Percentiles rank a stretch among this genome's conserved stretches.
Evolutionary conservation across 2,113 vertebrate species (phyloP).

Genomic region (Sminthopsis crassicaudata): DNA sequence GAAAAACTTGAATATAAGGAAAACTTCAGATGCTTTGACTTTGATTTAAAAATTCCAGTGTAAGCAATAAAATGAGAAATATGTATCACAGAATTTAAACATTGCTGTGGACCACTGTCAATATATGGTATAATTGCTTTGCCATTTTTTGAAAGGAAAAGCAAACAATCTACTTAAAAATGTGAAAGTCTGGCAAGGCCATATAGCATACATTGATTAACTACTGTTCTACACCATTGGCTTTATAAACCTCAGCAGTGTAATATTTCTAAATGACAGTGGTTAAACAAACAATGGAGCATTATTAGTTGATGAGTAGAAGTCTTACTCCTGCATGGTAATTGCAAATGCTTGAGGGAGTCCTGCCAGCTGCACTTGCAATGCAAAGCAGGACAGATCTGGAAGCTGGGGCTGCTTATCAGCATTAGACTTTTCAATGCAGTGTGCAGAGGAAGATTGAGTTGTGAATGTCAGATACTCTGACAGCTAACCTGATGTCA

Average conservation of each 20-base stretch:
- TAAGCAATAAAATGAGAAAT: slow-evolving; percentile 58
- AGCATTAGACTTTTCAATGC: not conserved
- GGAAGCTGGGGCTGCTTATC: not conserved
- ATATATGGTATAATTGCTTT: slow-evolving; percentile 47
- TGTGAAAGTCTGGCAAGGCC: slow-evolving; percentile 50
- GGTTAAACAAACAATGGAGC: slow-evolving; percentile 33
- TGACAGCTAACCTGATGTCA: not conserved
- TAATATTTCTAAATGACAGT: slow-evolving; percentile 57
- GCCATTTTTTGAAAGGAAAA: slow-evolving; percentile 11
- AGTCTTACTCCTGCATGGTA: slow-evolving; percentile 27
- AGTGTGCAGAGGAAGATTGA: not conserved
- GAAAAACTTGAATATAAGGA: slow-evolving; percentile 17
- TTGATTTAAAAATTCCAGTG: not conserved
- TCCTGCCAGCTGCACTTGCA: slow-evolving; percentile 50
- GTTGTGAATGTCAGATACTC: not conserved
- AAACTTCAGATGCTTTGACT: not conserved
- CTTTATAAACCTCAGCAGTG: slow-evolving; percentile 52
- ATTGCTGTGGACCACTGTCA: slow-evolving; percentile 36
- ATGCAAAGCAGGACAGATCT: slow-evolving; percentile 45
- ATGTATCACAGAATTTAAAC: slow-evolving; percentile 49
- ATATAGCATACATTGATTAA: slow-evolving; percentile 55
- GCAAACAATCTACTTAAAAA: slow-evolving; percentile 54
- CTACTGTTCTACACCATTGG: slow-evolving; percentile 43
- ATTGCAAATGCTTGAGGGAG: slow-evolving; percentile 60
- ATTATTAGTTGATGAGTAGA: slow-evolving; percentile 46